These are phyloP conservation scores for Bambusicola thoracicus DNA, from an alignment of 2,113 vertebrate genomes.

Conservation along the genomic window DNA sequence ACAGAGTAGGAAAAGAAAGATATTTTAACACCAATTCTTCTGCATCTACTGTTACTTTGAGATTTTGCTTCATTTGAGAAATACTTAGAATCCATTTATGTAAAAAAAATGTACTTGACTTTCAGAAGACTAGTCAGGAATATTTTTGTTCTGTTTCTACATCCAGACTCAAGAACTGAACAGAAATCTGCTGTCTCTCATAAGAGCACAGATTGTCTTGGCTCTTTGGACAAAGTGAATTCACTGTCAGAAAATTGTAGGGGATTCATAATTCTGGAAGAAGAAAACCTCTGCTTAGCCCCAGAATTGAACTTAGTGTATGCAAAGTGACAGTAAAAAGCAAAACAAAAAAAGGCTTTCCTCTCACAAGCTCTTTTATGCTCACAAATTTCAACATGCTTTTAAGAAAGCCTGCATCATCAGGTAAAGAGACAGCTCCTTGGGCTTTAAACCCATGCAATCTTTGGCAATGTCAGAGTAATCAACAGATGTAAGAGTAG, in stretches of 20 bases:
- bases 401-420: not conserved
- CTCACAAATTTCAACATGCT: not conserved
- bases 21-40: not conserved
- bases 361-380: not conserved
- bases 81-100: conserved; percentile 1
- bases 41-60: not conserved
- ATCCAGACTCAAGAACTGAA: not conserved
- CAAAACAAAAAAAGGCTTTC: not conserved
- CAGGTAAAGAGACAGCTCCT: not conserved
- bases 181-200: not conserved
- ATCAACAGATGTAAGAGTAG: not conserved
- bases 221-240: not conserved
- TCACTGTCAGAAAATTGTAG: not conserved
- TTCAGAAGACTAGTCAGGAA: not conserved
- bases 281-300: not conserved
- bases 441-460: not conserved
- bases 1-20: not conserved
- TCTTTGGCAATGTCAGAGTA: not conserved
- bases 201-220: not conserved
- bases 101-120: conserved; percentile 14
- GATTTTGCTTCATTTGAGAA: not conserved
- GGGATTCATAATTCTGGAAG: not conserved
- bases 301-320: not conserved
- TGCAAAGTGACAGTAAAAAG: not conserved
- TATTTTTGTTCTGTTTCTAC: not conserved